These are phyloP conservation scores for Chrysogorgia sp. DNA, from an alignment of 92 coral and sea anemone genomes.

Conservation along the genomic window DNA sequence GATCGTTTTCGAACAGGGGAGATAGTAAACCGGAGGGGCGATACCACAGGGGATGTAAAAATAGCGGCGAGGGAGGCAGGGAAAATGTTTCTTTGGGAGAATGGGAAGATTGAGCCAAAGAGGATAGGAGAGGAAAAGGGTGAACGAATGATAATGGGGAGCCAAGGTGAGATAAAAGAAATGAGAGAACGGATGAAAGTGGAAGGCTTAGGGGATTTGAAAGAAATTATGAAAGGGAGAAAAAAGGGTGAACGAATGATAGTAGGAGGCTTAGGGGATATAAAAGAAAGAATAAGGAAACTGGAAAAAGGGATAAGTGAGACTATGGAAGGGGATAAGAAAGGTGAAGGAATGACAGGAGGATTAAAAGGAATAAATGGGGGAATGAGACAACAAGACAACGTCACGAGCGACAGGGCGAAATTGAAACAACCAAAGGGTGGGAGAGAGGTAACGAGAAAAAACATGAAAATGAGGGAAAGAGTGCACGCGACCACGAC, in stretches of 20 bases:
- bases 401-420: background rate
- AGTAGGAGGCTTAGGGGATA: background rate
- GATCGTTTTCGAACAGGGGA: background rate
- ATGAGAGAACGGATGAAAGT: background rate
- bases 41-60: background rate
- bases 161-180: background rate
- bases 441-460: background rate
- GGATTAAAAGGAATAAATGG: background rate
- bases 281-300: background rate
- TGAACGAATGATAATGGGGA: background rate
- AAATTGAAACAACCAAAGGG: background rate
- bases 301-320: background rate
- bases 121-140: background rate
- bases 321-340: background rate
- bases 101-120: background rate
- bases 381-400: background rate
- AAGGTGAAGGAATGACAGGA: background rate
- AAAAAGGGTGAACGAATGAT: background rate
- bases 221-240: background rate
- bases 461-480: background rate
- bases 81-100: background rate
- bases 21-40: background rate
- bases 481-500: background rate
- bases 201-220: constrained; percentile 8
- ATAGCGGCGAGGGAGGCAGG: background rate